Percentiles rank a stretch among this genome's conserved stretches.
Evolutionary conservation across 2,888 invertebrate species (phyloP).

Genomic region (Sylvicola cinctus): DNA sequence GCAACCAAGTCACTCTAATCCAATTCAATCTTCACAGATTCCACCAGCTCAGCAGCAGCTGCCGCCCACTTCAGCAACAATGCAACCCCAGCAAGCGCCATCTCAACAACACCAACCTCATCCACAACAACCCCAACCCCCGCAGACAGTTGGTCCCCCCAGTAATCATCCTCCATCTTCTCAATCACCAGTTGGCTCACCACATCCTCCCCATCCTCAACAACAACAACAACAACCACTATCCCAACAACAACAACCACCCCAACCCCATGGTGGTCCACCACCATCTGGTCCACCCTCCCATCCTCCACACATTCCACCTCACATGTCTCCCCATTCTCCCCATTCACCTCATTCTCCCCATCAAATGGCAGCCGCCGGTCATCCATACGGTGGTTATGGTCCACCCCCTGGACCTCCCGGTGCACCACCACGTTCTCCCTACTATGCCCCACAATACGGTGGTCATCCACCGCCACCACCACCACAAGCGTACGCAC

Average conservation of each 20-base stretch:
- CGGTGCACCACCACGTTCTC: slow-evolving; percentile 20
- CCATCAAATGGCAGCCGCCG: slow-evolving; percentile 15
- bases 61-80: slow-evolving; percentile 1
- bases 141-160: slow-evolving; percentile 3
- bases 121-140: slow-evolving; percentile 13
- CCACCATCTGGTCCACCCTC: slow-evolving; percentile 25
- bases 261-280: slow-evolving; percentile 36
- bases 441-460: slow-evolving; percentile 25
- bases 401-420: slow-evolving; percentile 20
- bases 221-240: slow-evolving; percentile 30
- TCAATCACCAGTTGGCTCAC: slow-evolving; percentile 1
- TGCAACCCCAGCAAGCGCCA: slow-evolving; percentile 7
- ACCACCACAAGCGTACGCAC: slow-evolving; percentile 19
- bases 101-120: slow-evolving; percentile 8
- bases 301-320: slow-evolving; percentile 19
- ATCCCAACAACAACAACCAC: slow-evolving; percentile 35
- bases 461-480: slow-evolving; percentile 22
- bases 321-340: slow-evolving; percentile 16
- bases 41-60: slow-evolving; percentile 5
- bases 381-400: slow-evolving; percentile 21
- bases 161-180: slow-evolving; percentile 7
- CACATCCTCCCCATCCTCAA: slow-evolving; percentile 27
- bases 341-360: slow-evolving; percentile 12
- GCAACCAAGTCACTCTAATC: slow-evolving; percentile 4
- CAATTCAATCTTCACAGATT: slow-evolving; percentile 6